Evolutionary conservation across 2,888 invertebrate genomes (phyloP).

Genomic region (Lymantria monacha): DNA sequence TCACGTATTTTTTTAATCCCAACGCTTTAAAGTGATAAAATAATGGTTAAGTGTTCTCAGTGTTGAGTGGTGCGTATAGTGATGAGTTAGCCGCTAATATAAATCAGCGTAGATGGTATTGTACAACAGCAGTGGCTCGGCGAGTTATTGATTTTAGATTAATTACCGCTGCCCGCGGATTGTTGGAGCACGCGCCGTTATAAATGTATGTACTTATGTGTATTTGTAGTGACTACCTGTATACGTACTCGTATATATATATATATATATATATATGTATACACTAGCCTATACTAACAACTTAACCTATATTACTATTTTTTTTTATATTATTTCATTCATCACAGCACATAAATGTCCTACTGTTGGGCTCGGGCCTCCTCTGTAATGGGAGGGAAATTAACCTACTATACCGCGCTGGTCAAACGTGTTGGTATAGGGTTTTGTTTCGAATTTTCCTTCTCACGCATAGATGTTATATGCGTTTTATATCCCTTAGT

Average conservation of each 20-base stretch:
- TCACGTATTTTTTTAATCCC: no score
- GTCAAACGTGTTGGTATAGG: no score
- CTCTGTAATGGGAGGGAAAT: no score
- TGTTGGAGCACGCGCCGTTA: constrained; percentile 13
- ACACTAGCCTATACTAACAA: no score
- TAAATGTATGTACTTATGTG: neutral
- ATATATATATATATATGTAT: neutral
- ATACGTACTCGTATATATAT: neutral
- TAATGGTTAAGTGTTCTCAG: neutral
- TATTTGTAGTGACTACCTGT: neutral
- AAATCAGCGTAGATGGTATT: constrained; percentile 19
- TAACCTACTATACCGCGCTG: no score
- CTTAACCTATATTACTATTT: no score
- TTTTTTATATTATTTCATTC: no score
- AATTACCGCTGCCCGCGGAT: constrained; percentile 30
- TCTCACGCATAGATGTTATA: no score
- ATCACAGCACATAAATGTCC: no score
- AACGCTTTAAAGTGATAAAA: neutral
- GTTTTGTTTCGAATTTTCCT: no score
- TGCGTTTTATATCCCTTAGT: no score
- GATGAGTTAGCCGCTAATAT: constrained; percentile 1
- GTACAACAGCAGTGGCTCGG: constrained; percentile 19
- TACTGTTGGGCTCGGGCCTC: no score
- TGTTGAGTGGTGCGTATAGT: neutral
- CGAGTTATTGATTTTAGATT: constrained; percentile 46